Percentiles rank a stretch among this genome's conserved stretches.
Conservation (phyloP, 2,888 invertebrate genomes). For the Ectemnius cavifrons region DNA sequence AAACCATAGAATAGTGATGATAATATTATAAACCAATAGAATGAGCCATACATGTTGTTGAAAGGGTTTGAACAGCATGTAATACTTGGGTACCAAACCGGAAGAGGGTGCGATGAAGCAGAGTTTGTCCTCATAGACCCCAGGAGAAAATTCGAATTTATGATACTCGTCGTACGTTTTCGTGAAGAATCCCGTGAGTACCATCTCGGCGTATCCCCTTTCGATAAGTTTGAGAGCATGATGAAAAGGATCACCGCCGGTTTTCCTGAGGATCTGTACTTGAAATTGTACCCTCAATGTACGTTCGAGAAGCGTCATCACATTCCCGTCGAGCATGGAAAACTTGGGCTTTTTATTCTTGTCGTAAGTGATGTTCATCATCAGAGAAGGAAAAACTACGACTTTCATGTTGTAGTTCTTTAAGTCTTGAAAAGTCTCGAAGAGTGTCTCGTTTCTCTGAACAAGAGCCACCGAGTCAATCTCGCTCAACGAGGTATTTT, state of each 20-base stretch:
- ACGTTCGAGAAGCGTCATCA: constrained; percentile 47
- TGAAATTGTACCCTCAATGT: constrained; percentile 50
- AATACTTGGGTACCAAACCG: constrained; percentile 55
- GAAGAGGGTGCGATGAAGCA: constrained; percentile 60
- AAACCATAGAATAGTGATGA: constrained; percentile 56
- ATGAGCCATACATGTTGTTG: constrained; percentile 52
- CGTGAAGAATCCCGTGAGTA: constrained; percentile 58
- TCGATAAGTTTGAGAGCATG: constrained; percentile 44
- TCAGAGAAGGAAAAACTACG: constrained; percentile 60
- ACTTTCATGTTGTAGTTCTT: constrained; percentile 44
- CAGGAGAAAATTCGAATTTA: constrained; percentile 51
- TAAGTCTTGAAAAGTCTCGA: constrained; percentile 46
- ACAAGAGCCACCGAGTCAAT: constrained; percentile 4
- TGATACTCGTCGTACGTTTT: constrained; percentile 46
- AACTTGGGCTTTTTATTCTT: constrained; percentile 21
- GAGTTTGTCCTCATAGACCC: constrained; percentile 57
- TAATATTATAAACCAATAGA: constrained; percentile 51
- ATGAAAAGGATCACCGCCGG: constrained; percentile 55
- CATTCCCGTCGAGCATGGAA: constrained; percentile 50
- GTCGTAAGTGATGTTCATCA: constrained; percentile 53
- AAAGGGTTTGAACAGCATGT: constrained; percentile 64
- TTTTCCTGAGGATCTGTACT: constrained; percentile 24
- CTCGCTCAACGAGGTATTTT: not conserved
- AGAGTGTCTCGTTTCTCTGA: constrained; percentile 19
- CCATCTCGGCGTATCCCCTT: constrained; percentile 42